phyloP scores from a whole-genome alignment of 2,113 vertebrate species.

The Equus quagga region DNA sequence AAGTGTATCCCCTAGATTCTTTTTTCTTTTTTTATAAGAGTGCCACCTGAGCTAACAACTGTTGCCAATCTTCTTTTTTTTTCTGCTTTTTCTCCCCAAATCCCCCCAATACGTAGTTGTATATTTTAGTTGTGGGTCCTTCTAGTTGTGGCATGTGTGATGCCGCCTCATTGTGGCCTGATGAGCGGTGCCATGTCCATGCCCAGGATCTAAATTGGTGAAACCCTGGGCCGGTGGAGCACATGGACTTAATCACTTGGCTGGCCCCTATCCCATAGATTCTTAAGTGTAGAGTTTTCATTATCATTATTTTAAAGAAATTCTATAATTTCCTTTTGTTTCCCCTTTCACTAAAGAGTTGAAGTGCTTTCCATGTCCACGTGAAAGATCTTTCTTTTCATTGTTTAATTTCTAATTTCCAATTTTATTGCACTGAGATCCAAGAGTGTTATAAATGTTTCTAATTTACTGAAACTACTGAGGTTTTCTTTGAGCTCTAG shows the following conservation, averaged over 20 bases:
- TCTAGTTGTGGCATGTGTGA: no score
- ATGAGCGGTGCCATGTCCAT: no score
- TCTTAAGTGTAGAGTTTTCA: background rate
- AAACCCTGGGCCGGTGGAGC: no score
- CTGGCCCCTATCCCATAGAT: background rate
- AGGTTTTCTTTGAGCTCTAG: background rate
- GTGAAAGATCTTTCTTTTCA: background rate
- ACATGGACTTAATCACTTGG: no score
- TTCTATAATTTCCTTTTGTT: background rate
- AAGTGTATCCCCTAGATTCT: background rate
- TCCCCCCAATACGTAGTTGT: no score
- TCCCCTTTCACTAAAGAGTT: background rate
- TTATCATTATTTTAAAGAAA: background rate
- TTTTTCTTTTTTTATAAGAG: no score
- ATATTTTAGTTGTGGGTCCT: no score
- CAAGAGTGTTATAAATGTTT: background rate
- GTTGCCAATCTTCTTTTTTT: no score
- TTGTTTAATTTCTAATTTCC: background rate
- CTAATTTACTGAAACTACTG: background rate
- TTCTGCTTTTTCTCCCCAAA: no score
- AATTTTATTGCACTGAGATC: background rate
- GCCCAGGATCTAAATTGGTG: no score
- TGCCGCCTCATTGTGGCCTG: no score
- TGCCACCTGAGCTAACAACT: no score
- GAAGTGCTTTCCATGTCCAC: background rate